Evolutionary conservation across 2,797 vertebrate genomes (phyloP).

Genomic region (Anas georgica): DNA sequence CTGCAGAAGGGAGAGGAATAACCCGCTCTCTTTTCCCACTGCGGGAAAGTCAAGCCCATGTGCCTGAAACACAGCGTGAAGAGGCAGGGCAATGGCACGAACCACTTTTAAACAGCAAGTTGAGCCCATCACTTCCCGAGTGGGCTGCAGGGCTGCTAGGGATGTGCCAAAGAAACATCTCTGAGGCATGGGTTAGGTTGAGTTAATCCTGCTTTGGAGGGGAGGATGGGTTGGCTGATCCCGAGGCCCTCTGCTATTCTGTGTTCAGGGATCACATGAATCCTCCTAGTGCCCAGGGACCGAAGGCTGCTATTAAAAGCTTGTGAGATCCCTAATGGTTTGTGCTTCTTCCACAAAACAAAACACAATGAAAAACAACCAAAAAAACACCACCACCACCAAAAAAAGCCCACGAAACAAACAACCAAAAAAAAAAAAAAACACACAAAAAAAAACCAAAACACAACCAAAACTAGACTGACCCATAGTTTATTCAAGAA

Average conservation of each 20-base stretch:
- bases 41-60: neutral
- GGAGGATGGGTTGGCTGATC: neutral
- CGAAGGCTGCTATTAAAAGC: neutral
- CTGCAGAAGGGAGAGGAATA: neutral
- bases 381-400: too few species aligned
- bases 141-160: neutral
- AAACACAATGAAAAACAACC: neutral
- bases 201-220: constrained; percentile 2
- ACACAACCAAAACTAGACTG: neutral
- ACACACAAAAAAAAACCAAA: too few species aligned
- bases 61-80: neutral
- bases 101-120: neutral
- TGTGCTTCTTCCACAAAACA: constrained; percentile 7
- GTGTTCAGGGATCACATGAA: neutral
- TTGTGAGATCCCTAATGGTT: neutral
- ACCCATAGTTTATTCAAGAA: constrained; percentile 46
- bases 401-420: too few species aligned
- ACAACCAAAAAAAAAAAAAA: neutral
- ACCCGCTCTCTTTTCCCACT: neutral
- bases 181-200: neutral
- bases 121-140: constrained; percentile 21
- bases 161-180: neutral
- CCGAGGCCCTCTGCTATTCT: neutral
- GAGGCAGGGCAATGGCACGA: neutral
- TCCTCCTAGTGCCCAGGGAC: neutral